Base-by-base conservation (phyloP, 2,888 invertebrate species). In the Drosophila mimetica region DNA sequence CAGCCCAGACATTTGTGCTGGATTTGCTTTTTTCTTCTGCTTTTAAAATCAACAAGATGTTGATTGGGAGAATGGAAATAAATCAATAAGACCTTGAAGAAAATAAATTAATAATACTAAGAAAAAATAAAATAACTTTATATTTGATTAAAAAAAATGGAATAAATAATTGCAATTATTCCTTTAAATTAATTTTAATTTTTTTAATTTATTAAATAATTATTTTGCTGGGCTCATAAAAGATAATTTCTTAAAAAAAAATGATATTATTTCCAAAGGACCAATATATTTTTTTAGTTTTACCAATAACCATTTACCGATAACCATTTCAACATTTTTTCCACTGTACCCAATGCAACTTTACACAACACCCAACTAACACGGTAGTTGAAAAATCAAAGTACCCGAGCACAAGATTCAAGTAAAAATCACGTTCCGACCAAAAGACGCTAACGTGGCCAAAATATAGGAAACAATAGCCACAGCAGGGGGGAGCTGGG, bases 391-490 rank as follows among this genome's bases (percentile, higher is more conserved):
- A 37, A 67, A 70, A 74, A 69, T 47, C 61, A 59, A 76, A 86
- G 71, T 70, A 75, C 61, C 60, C 69, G 74, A 71, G 64, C 61
- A 69, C 69, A 54, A 74, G 74, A 78, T 88, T 88, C 70, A 74
- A 75, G 79, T 67, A 72, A 81, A 85, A 88, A 88, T 86, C 84
- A 85, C 84, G 84, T 85, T 75, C 81, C 79, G 60, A 60, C 71
- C 75, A 79, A 88, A 85, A 86, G 82, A 77, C 81, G 81, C 85
- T 78, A 81, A 85, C 87, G 81, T 82, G 85, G 79, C 67, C 75
- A 74, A 70, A 59, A 53, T 4, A 28, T n/a, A n/a, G n/a, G n/a
- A 25, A 80, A 81, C 81, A 82, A 87, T 77, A 67, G 76, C 64
- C 71, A 59, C 37, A 59, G 36, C 20, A 22, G 13, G 13, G 32